A percentile compares a stretch with the other conserved stretches of the same genome.
Evolutionary conservation across 1,140 invertebrate species (phyloP).

Genomic region (Sarcophaga peregrina): DNA sequence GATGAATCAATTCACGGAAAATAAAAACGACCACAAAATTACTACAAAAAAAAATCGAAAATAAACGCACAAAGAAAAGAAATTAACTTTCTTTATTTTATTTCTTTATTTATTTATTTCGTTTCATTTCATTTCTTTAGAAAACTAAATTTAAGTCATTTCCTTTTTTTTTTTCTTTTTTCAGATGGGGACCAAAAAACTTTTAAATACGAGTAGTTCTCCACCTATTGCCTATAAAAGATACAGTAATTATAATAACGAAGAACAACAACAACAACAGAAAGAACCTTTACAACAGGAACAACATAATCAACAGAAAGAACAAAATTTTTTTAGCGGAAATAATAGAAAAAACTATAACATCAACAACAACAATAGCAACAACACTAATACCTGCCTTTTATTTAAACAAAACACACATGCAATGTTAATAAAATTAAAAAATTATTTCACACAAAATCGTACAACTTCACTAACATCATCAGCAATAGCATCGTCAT

Average conservation of each 20-base stretch:
- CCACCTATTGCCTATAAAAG: slow-evolving; percentile 29
- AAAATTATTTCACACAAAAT: slow-evolving; percentile 9
- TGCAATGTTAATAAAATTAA: slow-evolving; percentile 16
- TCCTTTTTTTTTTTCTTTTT: slow-evolving; percentile 17
- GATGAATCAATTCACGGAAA: background rate
- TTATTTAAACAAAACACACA: background rate
- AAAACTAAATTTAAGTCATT: background rate
- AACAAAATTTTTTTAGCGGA: slow-evolving; percentile 12
- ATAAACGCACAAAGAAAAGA: background rate
- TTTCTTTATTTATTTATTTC: no score
- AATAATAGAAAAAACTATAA: background rate
- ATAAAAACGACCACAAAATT: background rate
- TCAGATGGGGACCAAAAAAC: slow-evolving; percentile 43
- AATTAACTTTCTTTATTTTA: background rate
- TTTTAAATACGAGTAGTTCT: slow-evolving; percentile 34
- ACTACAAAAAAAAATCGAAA: background rate
- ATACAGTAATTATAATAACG: background rate
- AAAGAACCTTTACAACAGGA: slow-evolving; percentile 9
- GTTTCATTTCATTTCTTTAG: background rate
- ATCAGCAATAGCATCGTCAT: slow-evolving; percentile 37
- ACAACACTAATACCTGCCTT: slow-evolving; percentile 27
- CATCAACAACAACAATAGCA: slow-evolving; percentile 31
- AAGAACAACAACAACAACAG: background rate
- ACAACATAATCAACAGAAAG: background rate
- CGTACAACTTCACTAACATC: no score